These are phyloP conservation scores for Pachycephala philippinensis DNA, from an alignment of 2,113 vertebrate species.

Conservation along the genomic window DNA sequence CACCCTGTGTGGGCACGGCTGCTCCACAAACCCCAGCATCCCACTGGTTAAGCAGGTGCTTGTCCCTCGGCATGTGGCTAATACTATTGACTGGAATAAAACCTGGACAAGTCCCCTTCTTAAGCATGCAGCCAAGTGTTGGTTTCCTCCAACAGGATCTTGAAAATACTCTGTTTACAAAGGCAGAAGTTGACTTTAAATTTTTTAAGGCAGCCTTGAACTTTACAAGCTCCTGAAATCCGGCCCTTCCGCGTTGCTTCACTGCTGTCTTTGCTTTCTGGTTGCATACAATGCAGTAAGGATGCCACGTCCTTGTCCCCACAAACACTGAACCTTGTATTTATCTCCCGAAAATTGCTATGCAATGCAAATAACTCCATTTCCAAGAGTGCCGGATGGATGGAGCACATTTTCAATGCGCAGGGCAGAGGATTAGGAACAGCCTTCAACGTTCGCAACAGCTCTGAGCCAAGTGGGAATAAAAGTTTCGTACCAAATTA, in stretches of 20 bases:
- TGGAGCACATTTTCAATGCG: not conserved
- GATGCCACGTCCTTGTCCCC: constrained; percentile 31
- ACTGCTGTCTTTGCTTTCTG: not conserved
- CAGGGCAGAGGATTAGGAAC: constrained; percentile 29
- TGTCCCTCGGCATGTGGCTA: not conserved
- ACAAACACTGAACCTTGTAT: constrained; percentile 1
- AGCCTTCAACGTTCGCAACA: not conserved
- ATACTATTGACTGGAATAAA: not conserved
- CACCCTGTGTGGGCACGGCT: accelerated
- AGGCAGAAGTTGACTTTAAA: not conserved
- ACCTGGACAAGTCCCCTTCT: not conserved
- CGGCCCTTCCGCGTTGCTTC: accelerated
- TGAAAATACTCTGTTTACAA: not conserved
- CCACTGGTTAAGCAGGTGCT: not conserved
- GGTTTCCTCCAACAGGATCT: not conserved
- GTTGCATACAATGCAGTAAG: not conserved
- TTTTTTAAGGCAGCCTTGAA: not conserved
- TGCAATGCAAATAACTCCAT: constrained; percentile 8
- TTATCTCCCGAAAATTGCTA: constrained; percentile 5
- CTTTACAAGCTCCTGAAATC: not conserved
- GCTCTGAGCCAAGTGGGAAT: not conserved
- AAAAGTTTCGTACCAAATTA: constrained; percentile 4
- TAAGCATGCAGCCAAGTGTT: not conserved
- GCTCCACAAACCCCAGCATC: not conserved
- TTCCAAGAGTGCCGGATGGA: not conserved